These are phyloP conservation scores for Todiramphus saurophagus DNA, from an alignment of 2,113 vertebrate species.

Conservation along the genomic window DNA sequence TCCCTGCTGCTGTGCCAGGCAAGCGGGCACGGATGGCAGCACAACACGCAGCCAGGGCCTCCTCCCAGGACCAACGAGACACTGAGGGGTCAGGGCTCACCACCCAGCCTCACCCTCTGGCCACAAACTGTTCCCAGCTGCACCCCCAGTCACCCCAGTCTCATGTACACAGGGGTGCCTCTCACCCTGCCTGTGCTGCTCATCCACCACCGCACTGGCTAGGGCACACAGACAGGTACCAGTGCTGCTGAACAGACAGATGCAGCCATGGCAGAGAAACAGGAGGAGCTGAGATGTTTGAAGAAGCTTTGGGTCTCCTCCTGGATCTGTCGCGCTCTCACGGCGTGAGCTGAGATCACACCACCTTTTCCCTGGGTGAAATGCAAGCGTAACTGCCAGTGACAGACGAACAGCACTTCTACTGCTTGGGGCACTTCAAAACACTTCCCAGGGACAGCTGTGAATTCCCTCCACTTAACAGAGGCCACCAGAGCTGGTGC, in stretches of 20 bases:
- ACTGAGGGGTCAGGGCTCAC: neutral
- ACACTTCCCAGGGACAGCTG: neutral
- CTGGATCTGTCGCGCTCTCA: neutral
- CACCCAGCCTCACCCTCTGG: neutral
- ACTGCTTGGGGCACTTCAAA: neutral
- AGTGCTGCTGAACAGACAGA: neutral
- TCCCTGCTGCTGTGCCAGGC: neutral
- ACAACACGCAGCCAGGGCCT: neutral
- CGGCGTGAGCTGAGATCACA: neutral
- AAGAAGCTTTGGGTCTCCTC: neutral
- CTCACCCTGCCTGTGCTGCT: too few species aligned
- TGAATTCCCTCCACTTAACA: neutral
- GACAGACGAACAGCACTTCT: neutral
- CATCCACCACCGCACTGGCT: too few species aligned
- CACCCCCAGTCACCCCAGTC: fast-evolving
- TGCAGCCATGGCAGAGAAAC: neutral
- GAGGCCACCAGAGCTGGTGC: neutral
- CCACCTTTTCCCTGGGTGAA: neutral
- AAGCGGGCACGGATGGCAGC: neutral
- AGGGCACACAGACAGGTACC: too few species aligned
- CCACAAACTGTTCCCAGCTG: neutral
- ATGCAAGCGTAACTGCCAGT: neutral
- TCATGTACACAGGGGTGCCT: too few species aligned
- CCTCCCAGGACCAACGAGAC: fast-evolving
- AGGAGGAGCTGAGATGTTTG: neutral